Evolutionary conservation across 2,888 invertebrate species (phyloP), one percentile per base, ranked within the genome.

Genomic region (Silvanus unidentatus): DNA sequence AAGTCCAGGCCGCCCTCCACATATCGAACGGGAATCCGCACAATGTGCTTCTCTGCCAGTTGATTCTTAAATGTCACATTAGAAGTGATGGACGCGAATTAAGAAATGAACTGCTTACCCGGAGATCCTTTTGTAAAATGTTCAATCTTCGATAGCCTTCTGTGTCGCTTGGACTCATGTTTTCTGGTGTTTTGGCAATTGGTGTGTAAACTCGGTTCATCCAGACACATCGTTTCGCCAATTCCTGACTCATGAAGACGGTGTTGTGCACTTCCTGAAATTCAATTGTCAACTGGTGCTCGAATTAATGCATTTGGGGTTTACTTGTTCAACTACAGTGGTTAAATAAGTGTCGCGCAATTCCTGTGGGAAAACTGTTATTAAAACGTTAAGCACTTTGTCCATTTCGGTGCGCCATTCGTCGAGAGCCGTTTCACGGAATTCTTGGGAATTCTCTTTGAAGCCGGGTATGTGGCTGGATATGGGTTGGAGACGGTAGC

Each of bases 181-280:
- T 75, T 8, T 77, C 76, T 34, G 79, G 78, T 14, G 75, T 75
- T 52, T 74, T 75, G 2, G 77, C 78, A 2, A 79, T 79, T 22
- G 75, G 75, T 10, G 71, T 74, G 60, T 73, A 75, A 4, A 75
- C 74, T 39, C 86, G 77, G 57, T 84, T 84, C 66, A 88, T 78
- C 88, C 89, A 89, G 61, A 89, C 79, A 63, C 88, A 88, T 44
- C 87, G 78, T 55, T 86, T 81, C 1, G 87, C 86, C 43, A 87
- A 76, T 64, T 88, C 88, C 60, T 84, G 82, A 59, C 85, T 86
- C 80, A 86, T 84, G 54, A 87, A 77, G 5, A 89, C 85, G 0
- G 87, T 86, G 65, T 88, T 87, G 59, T 88, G 86, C 1, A 89
- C 84, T 69, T 88, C 88, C 81, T 84, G 66, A 2, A 68, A 50